phyloP scores from a whole-genome alignment of 2,113 vertebrate genomes.

The Cololabis saira region DNA sequence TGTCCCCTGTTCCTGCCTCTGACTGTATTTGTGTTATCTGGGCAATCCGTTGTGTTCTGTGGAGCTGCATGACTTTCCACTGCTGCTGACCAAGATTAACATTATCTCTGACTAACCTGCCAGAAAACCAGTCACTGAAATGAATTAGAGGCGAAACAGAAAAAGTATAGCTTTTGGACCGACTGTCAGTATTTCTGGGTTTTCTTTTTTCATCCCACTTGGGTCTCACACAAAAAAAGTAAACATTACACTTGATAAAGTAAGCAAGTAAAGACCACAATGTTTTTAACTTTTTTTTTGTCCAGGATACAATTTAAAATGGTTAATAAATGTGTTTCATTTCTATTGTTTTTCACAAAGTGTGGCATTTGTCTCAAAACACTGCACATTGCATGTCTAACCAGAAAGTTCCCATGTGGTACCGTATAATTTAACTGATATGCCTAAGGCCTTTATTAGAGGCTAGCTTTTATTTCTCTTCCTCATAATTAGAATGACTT shows the following conservation, averaged over 20 bases:
- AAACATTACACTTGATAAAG: background rate
- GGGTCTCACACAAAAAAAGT: conserved; percentile 19
- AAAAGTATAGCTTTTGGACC: conserved; percentile 64
- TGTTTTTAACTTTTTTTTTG: no score
- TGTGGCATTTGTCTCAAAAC: no score
- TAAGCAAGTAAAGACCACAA: no score
- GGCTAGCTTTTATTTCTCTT: no score
- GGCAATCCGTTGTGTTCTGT: conserved; percentile 71
- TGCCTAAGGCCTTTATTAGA: no score
- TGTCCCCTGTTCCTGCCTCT: conserved; percentile 64
- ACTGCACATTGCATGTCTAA: no score
- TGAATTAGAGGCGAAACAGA: conserved; percentile 71
- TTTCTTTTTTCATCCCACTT: conserved; percentile 53
- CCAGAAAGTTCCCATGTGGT: no score
- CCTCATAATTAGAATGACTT: no score
- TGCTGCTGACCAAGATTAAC: conserved; percentile 80
- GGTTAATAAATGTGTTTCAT: no score
- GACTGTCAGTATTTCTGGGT: conserved; percentile 55
- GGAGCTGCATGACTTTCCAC: conserved; percentile 65
- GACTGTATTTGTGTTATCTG: conserved; percentile 73
- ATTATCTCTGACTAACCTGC: conserved; percentile 79
- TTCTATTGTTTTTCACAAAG: no score
- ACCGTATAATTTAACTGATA: no score
- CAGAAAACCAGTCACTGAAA: conserved; percentile 74
- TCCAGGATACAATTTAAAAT: no score